A percentile compares a stretch with the other conserved stretches of the same genome.
Evolutionary conservation across 92 coral and sea anemone species (phyloP).

Genomic region (Epizoanthus illoricatus): DNA sequence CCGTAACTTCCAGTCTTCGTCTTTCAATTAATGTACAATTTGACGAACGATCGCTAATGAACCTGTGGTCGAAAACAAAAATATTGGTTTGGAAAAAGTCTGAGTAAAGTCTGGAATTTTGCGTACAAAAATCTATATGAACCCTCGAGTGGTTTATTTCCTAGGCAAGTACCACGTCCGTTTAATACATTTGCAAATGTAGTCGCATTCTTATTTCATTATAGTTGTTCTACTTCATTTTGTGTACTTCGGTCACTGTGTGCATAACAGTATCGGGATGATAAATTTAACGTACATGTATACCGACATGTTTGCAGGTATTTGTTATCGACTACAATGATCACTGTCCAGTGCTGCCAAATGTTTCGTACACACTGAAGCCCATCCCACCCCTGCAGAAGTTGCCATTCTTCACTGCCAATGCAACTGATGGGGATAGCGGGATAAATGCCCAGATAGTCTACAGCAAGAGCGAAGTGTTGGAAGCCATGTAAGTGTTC

Average conservation of each 20-base stretch:
- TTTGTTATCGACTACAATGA: slow-evolving; percentile 83
- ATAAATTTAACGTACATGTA: background rate
- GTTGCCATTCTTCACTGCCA: slow-evolving; percentile 78
- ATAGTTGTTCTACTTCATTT: too few species aligned
- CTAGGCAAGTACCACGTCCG: too few species aligned
- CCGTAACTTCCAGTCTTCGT: too few species aligned
- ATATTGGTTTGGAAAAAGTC: too few species aligned
- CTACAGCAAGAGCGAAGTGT: slow-evolving; percentile 65
- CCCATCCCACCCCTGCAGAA: slow-evolving; percentile 88
- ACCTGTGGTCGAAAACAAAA: too few species aligned
- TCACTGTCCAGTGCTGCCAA: slow-evolving; percentile 81
- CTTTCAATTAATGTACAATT: too few species aligned
- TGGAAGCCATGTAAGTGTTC: slow-evolving; percentile 63
- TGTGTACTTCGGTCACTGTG: background rate
- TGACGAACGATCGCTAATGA: too few species aligned
- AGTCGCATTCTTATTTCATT: too few species aligned
- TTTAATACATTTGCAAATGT: too few species aligned
- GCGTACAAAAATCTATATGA: too few species aligned
- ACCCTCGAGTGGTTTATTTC: too few species aligned
- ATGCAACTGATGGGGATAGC: slow-evolving; percentile 86
- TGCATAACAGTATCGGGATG: background rate
- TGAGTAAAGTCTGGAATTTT: too few species aligned
- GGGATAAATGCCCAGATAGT: slow-evolving; percentile 70
- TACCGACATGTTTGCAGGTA: slow-evolving; percentile 54
- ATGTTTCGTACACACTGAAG: slow-evolving; percentile 56